A percentile compares a stretch with the other conserved stretches of the same genome.
Conservation (phyloP, 2,113 vertebrate genomes). For the Deroptyus accipitrinus region DNA sequence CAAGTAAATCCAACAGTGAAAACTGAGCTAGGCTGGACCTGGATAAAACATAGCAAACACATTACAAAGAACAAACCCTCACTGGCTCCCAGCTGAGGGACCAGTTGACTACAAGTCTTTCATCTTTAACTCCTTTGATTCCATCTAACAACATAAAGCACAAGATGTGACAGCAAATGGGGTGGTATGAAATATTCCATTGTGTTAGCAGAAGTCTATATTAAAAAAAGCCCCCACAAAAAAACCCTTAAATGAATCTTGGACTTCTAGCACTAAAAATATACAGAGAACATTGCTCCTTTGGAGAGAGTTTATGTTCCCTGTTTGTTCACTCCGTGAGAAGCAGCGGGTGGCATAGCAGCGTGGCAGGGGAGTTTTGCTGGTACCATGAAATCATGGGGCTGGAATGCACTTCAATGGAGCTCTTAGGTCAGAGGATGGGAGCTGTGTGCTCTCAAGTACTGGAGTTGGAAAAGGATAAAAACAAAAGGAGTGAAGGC, state of each 20-base stretch:
- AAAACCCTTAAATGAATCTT: constrained; percentile 58
- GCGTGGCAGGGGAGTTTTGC: constrained; percentile 72
- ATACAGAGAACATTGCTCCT: constrained; percentile 68
- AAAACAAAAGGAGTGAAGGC: constrained; percentile 64
- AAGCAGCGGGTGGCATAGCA: constrained; percentile 69
- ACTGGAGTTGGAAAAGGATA: constrained; percentile 59
- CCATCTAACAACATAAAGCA: constrained; percentile 17
- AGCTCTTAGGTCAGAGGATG: constrained; percentile 61
- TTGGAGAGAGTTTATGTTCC: constrained; percentile 63
- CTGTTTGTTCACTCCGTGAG: constrained; percentile 56
- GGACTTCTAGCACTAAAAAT: constrained; percentile 72
- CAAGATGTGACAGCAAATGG: constrained; percentile 31
- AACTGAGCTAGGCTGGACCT: constrained; percentile 14
- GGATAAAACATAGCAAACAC: constrained; percentile 25
- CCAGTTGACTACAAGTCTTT: constrained; percentile 41
- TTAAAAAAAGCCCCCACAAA: constrained; percentile 55
- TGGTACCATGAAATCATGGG: constrained; percentile 76
- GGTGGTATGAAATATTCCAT: constrained; percentile 62
- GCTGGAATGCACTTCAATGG: constrained; percentile 74
- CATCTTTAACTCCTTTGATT: constrained; percentile 60
- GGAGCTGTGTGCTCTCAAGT: constrained; percentile 64
- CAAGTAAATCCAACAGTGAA: constrained; percentile 10
- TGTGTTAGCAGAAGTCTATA: constrained; percentile 59
- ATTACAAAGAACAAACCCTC: constrained; percentile 41
- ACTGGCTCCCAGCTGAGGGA: constrained; percentile 27